phyloP scores from a whole-genome alignment of 2,113 vertebrate genomes.

The Zootoca vivipara region DNA sequence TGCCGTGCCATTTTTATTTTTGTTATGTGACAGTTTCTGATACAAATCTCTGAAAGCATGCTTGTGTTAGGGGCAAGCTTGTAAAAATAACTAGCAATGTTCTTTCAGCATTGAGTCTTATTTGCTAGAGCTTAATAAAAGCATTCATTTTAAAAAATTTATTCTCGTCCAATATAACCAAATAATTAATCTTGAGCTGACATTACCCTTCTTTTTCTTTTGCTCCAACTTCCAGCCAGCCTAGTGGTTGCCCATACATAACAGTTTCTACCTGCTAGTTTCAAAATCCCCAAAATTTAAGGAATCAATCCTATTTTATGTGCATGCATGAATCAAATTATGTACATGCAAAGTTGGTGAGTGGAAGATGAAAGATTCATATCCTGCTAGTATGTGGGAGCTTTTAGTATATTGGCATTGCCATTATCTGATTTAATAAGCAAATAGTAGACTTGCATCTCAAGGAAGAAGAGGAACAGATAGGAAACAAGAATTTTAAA shows the following conservation, averaged over 20 bases:
- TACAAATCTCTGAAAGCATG: constrained; percentile 7
- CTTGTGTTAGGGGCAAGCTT: not conserved
- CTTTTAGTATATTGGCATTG: not conserved
- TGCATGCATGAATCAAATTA: not conserved
- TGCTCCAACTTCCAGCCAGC: not conserved
- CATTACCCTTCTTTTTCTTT: not conserved
- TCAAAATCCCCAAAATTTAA: not conserved
- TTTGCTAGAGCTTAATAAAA: constrained; percentile 1
- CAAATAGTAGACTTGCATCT: not conserved
- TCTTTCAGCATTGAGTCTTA: not conserved
- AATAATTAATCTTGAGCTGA: not conserved
- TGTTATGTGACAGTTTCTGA: not conserved
- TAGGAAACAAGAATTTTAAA: not conserved
- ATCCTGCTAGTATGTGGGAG: not conserved
- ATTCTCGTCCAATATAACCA: not conserved
- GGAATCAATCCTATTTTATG: not conserved
- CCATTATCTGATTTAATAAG: not conserved
- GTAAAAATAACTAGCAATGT: not conserved
- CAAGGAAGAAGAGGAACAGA: not conserved
- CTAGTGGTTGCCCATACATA: not conserved
- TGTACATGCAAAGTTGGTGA: not conserved
- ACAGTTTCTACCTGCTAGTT: not conserved
- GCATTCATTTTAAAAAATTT: not conserved
- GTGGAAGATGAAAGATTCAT: not conserved
- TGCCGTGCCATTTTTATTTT: constrained; percentile 7